phyloP scores from a whole-genome alignment of 2,113 vertebrate genomes.

The Amphiprion percula region DNA sequence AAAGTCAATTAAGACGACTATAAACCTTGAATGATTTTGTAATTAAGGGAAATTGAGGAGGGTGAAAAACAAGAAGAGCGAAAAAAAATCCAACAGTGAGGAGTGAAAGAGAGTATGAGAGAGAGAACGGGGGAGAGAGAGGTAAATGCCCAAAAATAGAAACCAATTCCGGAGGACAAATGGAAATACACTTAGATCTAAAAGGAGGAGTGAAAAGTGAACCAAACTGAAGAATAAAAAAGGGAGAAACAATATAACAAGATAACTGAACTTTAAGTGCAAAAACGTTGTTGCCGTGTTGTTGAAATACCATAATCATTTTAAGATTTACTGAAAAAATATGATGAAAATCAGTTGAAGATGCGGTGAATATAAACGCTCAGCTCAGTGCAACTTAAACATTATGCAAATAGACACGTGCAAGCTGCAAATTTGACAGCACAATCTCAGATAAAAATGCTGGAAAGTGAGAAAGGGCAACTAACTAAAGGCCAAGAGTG shows the following conservation, averaged over 20 bases:
- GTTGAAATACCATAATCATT: conserved; percentile 6
- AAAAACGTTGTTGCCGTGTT: neutral
- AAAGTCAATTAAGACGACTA: conserved; percentile 77
- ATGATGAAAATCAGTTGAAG: neutral
- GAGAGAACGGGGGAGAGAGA: conserved; percentile 64
- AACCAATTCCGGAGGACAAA: conserved; percentile 76
- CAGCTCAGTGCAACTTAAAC: neutral
- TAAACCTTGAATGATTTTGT: conserved; percentile 78
- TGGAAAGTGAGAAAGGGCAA: too few relatives aligned
- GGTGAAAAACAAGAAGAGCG: conserved; percentile 60
- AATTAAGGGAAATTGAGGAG: conserved; percentile 73
- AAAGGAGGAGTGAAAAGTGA: conserved; percentile 47
- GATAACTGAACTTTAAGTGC: conserved; percentile 4
- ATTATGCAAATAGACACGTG: neutral
- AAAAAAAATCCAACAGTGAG: conserved; percentile 41
- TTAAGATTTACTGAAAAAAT: neutral
- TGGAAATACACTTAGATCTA: conserved; percentile 60
- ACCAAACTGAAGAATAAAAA: conserved; percentile 39
- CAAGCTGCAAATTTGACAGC: neutral
- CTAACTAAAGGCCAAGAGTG: too few relatives aligned
- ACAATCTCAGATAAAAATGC: neutral
- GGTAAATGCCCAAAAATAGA: conserved; percentile 77
- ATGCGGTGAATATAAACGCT: neutral
- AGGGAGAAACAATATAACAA: conserved; percentile 15
- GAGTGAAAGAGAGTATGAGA: conserved; percentile 13